phyloP scores from a whole-genome alignment of 2,888 invertebrate genomes.

The Lacanobia wlatinum region DNA sequence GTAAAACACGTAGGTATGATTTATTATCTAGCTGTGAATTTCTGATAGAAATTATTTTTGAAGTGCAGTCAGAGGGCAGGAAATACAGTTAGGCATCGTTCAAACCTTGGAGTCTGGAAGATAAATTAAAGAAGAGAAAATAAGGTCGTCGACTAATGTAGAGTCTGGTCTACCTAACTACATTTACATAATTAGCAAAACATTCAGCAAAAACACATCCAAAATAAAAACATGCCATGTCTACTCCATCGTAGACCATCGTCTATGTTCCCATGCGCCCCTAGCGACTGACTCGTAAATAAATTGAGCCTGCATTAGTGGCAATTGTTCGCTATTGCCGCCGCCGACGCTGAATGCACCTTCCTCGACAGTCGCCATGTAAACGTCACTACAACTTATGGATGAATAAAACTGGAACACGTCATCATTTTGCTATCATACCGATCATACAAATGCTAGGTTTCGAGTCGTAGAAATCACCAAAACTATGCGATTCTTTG shows the following conservation, averaged over 20 bases:
- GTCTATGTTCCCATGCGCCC: constrained; percentile 82
- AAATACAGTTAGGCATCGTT: too few species aligned
- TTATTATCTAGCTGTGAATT: background rate
- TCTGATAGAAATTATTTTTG: background rate
- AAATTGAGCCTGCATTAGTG: constrained; percentile 90
- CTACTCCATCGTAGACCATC: constrained; percentile 75
- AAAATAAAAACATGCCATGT: constrained; percentile 24
- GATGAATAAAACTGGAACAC: constrained; percentile 53
- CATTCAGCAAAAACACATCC: background rate
- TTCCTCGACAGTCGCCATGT: constrained; percentile 67
- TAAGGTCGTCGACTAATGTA: background rate
- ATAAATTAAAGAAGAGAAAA: background rate
- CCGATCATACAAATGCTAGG: background rate
- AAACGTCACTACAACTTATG: constrained; percentile 61
- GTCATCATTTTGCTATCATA: constrained; percentile 46
- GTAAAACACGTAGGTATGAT: constrained; percentile 16
- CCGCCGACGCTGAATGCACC: constrained; percentile 77
- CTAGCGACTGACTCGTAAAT: constrained; percentile 89
- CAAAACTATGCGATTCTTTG: too few species aligned
- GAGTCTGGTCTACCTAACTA: background rate
- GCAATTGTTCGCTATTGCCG: constrained; percentile 90
- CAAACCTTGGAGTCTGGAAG: background rate
- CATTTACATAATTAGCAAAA: background rate
- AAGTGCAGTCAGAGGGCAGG: background rate
- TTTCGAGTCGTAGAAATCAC: background rate